Evolutionary conservation across 2,888 invertebrate genomes (phyloP), one percentile per base, ranked within the genome.

Genomic region (Pyralis farinalis): DNA sequence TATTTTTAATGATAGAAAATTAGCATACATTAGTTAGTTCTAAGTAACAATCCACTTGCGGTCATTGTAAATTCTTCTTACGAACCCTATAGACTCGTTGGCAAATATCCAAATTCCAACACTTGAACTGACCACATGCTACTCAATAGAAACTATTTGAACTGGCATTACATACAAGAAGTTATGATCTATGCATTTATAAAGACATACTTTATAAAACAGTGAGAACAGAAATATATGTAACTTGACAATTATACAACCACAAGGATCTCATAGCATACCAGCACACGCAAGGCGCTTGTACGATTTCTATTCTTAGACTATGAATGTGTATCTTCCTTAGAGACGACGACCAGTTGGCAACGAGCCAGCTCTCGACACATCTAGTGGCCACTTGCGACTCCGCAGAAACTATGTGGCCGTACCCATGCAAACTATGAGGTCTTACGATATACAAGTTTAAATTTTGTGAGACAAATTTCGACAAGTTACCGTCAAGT

Each of bases 291-390:
- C 2, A 3, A 16, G 16, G 2, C 16, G 4, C 16, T 16, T 16
- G 4, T 3, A 16, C 4, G 16, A 16, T 16, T 25, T 25, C 25
- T 25, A 25, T 25, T 25, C 7, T 25, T 4, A 2, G 2, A 7
- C 25, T 7, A 25, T 5, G 21, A 21, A 4, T 54, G 43, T 49
- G 42, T 16, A 5, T 47, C 7, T 32, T 43, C 52, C 55, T 65
- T 53, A 61, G 48, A 48, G 51, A 48, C 43, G 43, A 46, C 46
- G 37, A 35, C 49, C 36, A 39, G 46, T 53, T 81, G 81, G 81
- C 72, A 55, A 43, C 42, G 42, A 46, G 81, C 81, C 81, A 81
- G 57, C 63, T 49, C 73, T 76, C 66, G 58, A 66, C 67, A 63
- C 63, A 58, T 69, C 64, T 67, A 75, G 73, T 71, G 62, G 64